A percentile compares a stretch with the other conserved stretches of the same genome.
Evolutionary conservation across 2,113 vertebrate genomes (phyloP).

Genomic region (Gadus chalcogrammus): DNA sequence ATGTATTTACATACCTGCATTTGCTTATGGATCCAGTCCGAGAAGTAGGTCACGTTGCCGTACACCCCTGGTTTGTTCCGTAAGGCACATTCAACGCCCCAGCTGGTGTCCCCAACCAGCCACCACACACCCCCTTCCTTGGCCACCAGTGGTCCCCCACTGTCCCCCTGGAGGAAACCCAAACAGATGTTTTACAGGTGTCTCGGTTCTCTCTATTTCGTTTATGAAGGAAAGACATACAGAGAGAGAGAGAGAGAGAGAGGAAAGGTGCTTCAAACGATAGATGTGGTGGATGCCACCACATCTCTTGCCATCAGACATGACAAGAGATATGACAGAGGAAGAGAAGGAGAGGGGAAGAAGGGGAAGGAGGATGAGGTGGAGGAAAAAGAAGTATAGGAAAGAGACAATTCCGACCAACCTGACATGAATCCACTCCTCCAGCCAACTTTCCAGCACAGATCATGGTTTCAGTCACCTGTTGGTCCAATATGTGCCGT

Average conservation of each 20-base stretch:
- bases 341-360: not conserved
- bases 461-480: slow-evolving; percentile 81
- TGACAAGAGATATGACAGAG: not conserved
- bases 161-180: slow-evolving; percentile 81
- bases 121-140: slow-evolving; percentile 76
- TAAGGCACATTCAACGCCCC: slow-evolving; percentile 83
- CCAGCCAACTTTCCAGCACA: slow-evolving; percentile 83
- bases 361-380: not conserved
- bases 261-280: too few relatives aligned
- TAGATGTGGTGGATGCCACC: too few relatives aligned
- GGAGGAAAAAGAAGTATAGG: not conserved
- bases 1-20: slow-evolving; percentile 77
- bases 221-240: too few relatives aligned
- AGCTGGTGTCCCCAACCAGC: slow-evolving; percentile 90
- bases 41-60: slow-evolving; percentile 78
- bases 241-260: too few relatives aligned
- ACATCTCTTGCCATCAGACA: too few relatives aligned
- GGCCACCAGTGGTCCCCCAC: slow-evolving; percentile 87
- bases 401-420: slow-evolving; percentile 41
- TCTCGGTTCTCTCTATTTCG: too few relatives aligned
- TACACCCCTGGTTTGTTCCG: slow-evolving; percentile 84
- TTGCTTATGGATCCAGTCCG: slow-evolving; percentile 81
- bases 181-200: not conserved
- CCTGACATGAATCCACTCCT: slow-evolving; percentile 85
- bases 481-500: slow-evolving; percentile 56